These are phyloP conservation scores for Glaucopsyche alexis DNA, from an alignment of 2,888 invertebrate genomes.

Conservation along the genomic window DNA sequence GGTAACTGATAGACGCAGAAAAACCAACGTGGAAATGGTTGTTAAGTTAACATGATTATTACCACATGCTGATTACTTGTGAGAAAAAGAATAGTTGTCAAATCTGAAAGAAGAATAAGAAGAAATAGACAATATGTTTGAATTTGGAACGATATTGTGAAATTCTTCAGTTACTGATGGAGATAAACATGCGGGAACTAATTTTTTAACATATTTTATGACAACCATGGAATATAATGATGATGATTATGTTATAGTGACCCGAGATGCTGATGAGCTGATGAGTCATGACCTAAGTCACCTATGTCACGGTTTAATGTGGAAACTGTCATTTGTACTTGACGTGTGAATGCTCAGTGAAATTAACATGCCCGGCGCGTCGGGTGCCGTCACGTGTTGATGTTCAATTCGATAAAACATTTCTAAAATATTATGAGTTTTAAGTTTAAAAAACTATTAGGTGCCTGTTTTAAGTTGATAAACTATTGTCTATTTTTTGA, in stretches of 20 bases:
- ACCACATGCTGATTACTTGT: not conserved
- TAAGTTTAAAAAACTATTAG: no score
- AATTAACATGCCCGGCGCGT: constrained; percentile 6
- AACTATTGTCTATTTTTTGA: no score
- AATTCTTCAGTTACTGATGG: not conserved
- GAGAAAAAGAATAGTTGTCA: not conserved
- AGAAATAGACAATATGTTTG: not conserved
- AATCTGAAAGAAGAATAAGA: not conserved
- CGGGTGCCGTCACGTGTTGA: not conserved
- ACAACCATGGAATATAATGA: no score
- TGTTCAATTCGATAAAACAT: not conserved
- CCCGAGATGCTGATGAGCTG: not conserved
- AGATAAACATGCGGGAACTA: not conserved
- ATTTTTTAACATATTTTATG: not conserved
- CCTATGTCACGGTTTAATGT: not conserved
- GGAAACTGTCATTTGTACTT: not conserved
- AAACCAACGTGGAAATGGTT: not conserved
- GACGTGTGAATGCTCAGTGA: not conserved
- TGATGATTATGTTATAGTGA: not conserved
- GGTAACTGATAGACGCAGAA: not conserved
- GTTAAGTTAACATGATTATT: no score
- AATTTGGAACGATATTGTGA: not conserved
- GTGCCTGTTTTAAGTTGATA: no score
- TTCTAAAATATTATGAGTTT: no score
- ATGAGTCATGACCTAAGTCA: not conserved